A percentile compares a stretch with the other conserved stretches of the same genome.
Conservation (phyloP, 2,888 invertebrate species). For the Drosophila dives region DNA sequence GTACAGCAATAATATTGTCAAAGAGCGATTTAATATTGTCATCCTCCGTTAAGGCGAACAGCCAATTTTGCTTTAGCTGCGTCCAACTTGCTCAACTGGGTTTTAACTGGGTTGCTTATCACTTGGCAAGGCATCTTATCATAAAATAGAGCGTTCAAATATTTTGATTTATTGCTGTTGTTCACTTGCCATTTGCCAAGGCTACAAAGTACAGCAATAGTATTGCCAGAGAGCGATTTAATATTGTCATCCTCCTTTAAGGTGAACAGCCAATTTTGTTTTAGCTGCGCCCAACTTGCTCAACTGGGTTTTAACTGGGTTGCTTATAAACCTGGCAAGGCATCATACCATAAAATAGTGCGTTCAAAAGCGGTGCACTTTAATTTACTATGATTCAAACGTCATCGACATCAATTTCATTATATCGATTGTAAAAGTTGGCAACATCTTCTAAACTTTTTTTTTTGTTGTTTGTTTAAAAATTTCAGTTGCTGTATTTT, state of each 20-base stretch:
- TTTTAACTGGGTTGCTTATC: slow-evolving; percentile 58
- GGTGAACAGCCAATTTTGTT: slow-evolving; percentile 13
- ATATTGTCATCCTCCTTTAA: slow-evolving; percentile 29
- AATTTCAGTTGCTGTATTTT: background rate
- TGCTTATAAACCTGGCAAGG: slow-evolving; percentile 14
- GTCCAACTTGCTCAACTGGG: background rate
- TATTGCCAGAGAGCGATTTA: slow-evolving; percentile 23
- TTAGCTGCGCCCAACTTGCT: background rate
- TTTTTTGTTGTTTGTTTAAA: background rate
- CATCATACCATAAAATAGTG: slow-evolving; percentile 4
- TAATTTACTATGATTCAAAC: background rate
- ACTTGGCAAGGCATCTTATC: background rate
- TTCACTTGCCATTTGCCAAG: slow-evolving; percentile 37
- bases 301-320: slow-evolving; percentile 44
- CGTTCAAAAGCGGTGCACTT: slow-evolving; percentile 1
- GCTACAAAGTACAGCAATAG: slow-evolving; percentile 39
- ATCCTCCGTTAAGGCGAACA: slow-evolving; percentile 29
- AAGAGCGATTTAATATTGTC: slow-evolving; percentile 12
- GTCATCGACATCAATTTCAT: background rate
- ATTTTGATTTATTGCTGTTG: background rate
- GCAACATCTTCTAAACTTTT: background rate
- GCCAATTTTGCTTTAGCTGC: slow-evolving; percentile 12
- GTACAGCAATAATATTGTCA: slow-evolving; percentile 44
- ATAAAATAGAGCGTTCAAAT: slow-evolving; percentile 12
- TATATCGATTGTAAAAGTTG: background rate